Evolutionary conservation across 2,797 vertebrate genomes (phyloP).

Genomic region (Alectoris magna): DNA sequence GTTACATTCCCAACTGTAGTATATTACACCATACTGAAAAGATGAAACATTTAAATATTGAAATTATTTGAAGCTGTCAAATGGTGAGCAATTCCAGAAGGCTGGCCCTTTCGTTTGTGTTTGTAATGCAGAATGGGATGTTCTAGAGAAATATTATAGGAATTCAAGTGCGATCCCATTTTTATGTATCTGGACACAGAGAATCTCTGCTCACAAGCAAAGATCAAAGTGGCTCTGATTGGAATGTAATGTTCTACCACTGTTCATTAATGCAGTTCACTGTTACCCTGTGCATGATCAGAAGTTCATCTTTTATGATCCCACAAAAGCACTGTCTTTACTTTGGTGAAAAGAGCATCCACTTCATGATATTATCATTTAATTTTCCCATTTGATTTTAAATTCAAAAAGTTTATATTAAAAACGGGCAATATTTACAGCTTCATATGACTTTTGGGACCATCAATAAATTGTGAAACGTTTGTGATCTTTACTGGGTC

Average conservation of each 20-base stretch:
- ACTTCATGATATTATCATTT: background rate
- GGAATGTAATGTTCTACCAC: background rate
- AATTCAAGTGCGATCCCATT: background rate
- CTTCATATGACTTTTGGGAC: background rate
- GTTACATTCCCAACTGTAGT: background rate
- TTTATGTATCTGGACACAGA: background rate
- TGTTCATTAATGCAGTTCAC: background rate
- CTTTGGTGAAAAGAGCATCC: background rate
- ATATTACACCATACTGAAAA: background rate
- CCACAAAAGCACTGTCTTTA: background rate
- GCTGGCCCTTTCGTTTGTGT: background rate
- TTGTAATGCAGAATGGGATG: background rate
- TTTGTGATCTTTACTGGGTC: background rate
- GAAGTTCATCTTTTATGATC: background rate
- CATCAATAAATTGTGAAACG: background rate
- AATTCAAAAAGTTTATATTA: background rate
- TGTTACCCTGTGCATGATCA: background rate
- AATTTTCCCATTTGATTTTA: background rate
- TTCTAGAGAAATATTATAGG: background rate
- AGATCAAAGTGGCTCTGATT: background rate
- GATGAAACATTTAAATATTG: background rate
- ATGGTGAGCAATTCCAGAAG: background rate
- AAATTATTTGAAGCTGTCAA: background rate
- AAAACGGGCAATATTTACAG: background rate
- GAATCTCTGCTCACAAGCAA: background rate